Conservation (phyloP, 2,797 vertebrate species). For the Malacoraja senta region DNA sequence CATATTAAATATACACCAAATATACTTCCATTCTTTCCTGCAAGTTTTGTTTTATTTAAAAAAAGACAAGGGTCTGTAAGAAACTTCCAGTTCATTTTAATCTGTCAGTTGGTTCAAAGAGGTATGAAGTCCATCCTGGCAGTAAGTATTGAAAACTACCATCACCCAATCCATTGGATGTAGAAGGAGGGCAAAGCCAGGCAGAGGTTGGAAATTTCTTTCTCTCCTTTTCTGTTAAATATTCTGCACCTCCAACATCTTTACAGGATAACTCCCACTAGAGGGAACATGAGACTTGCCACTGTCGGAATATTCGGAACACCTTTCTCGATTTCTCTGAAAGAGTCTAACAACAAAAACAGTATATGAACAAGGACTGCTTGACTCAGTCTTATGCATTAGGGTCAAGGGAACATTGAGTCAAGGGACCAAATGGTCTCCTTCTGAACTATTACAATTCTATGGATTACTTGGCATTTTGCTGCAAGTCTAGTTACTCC, state of each 20-base stretch:
- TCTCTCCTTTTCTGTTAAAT: too few relatives aligned
- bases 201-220: too few relatives aligned
- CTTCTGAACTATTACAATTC: too few relatives aligned
- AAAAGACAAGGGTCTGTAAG: background rate
- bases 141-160: background rate
- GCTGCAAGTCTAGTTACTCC: background rate
- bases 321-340: constrained; percentile 84
- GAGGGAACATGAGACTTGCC: constrained; percentile 68
- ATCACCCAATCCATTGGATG: background rate
- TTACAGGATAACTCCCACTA: constrained; percentile 48
- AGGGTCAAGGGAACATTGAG: too few relatives aligned
- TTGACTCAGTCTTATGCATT: background rate
- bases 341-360: constrained; percentile 59
- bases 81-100: background rate
- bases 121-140: too few relatives aligned
- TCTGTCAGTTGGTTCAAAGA: background rate
- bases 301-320: constrained; percentile 86
- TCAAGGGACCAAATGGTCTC: too few relatives aligned
- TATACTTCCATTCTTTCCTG: background rate
- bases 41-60: background rate
- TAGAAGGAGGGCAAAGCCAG: too few relatives aligned
- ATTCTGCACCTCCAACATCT: too few relatives aligned
- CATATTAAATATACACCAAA: background rate
- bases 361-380: background rate
- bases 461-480: background rate